Percentiles rank a stretch among this genome's conserved stretches.
These are phyloP conservation scores for Psittacula cyanocephala DNA, from an alignment of 2,113 vertebrate species.

Conservation along the genomic window DNA sequence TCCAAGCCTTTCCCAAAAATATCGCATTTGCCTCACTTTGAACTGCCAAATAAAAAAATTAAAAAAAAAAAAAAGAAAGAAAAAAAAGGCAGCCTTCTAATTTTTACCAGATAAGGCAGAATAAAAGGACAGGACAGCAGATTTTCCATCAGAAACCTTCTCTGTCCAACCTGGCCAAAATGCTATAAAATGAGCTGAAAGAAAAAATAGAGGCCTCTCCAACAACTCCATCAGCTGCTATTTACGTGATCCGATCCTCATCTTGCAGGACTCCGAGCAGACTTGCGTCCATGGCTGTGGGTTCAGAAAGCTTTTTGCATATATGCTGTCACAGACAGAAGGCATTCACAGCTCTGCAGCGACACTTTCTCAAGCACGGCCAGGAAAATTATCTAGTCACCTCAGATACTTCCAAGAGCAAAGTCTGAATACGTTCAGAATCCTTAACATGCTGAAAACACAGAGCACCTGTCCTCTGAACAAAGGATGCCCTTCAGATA, in stretches of 20 bases:
- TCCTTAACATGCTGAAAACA: background rate
- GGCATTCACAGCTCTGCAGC: background rate
- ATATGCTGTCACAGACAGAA: background rate
- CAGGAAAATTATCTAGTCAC: background rate
- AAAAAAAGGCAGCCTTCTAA: background rate
- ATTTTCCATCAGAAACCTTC: background rate
- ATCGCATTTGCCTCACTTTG: background rate
- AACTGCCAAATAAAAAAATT: background rate
- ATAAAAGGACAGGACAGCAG: background rate
- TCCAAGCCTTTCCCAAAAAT: background rate
- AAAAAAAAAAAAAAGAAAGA: background rate
- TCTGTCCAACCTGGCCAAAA: background rate
- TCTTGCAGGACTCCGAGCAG: background rate
- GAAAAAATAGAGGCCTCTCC: background rate
- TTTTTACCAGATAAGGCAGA: conserved; percentile 9
- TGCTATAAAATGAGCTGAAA: background rate
- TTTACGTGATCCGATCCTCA: background rate
- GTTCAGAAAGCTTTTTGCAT: background rate
- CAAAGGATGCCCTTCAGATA: background rate
- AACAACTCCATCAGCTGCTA: background rate
- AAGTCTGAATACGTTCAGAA: background rate
- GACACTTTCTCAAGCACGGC: background rate
- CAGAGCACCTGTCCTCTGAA: background rate
- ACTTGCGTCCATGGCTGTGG: background rate
- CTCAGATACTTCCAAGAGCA: background rate